Percentiles rank a stretch among this genome's conserved stretches.
Conservation (phyloP, 2,888 invertebrate genomes). For the Drosophila siamana region DNA sequence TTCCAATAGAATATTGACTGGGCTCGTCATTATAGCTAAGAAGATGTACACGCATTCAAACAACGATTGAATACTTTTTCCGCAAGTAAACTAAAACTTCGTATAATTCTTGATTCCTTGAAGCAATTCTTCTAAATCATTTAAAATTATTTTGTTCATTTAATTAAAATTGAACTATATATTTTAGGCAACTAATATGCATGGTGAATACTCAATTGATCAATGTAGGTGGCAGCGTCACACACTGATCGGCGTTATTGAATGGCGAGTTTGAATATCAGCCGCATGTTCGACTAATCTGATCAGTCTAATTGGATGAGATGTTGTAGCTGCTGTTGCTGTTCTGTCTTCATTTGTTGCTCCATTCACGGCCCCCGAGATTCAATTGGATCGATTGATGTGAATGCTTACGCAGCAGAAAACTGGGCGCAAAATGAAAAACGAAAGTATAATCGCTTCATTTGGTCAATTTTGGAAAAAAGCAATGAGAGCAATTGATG, state of each 20-base stretch:
- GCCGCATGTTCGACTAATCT: neutral
- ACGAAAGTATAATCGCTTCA: conserved; percentile 67
- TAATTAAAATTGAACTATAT: no score
- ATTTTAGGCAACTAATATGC: no score
- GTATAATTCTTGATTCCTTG: no score
- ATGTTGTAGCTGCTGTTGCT: conserved; percentile 17
- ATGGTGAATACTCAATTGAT: no score
- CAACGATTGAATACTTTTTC: no score
- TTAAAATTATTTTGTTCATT: no score
- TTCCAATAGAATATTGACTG: no score
- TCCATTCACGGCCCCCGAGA: conserved; percentile 28
- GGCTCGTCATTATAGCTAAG: no score
- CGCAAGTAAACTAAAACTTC: no score
- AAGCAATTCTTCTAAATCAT: no score
- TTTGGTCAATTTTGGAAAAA: conserved; percentile 42
- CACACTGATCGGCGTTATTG: no score
- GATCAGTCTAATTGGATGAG: conserved; percentile 36
- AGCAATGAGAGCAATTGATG: conserved; percentile 66
- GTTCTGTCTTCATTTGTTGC: conserved; percentile 31
- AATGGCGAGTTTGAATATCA: conserved; percentile 29
- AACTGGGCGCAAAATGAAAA: conserved; percentile 38
- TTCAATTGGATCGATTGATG: conserved; percentile 36
- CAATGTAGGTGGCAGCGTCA: neutral
- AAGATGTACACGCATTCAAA: no score
- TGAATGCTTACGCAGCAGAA: conserved; percentile 55